Evolutionary conservation across 2,113 vertebrate genomes (phyloP), one percentile per base, ranked within the genome.

Genomic region (Brachypteracias leptosomus): DNA sequence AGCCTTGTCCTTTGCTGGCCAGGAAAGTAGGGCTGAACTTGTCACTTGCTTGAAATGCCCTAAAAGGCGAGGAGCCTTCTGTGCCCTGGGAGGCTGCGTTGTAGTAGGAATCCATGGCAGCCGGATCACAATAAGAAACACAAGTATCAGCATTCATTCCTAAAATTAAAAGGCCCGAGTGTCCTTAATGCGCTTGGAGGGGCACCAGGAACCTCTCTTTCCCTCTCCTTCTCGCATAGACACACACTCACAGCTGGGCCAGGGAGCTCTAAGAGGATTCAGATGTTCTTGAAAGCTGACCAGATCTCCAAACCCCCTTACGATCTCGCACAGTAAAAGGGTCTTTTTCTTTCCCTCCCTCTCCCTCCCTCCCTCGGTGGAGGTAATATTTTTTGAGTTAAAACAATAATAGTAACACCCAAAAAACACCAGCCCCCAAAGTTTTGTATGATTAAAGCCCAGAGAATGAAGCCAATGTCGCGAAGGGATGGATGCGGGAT

Each of bases 91-190:
- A 98, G 96, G 98, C 98, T 95, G 98, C 97, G 97, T 98, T 99
- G 98, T 99, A 99, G 98, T 99, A 99, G 98, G 99, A 98, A 99
- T 99, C 99, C 99, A 99, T 99, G 98, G 99, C 98, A 98, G 99
- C 98, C 97, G 99, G 99, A 92, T 99, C 99, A 98, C 98, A 98
- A 98, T 99, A 99, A 98, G 99, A 99, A 97, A 99, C 98, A 98
- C 99, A 99, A 92, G 99, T 98, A 98, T 99, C 99, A 84, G 98
- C 98, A 98, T 99, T 99, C 99, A 99, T 99, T 98, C 98, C 98
- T 98, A 98, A 98, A 98, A 97, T 97, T 97, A 98, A 98, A 97
- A 97, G 97, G 97, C 97, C 97, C 90, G 94, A 95, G 95, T 92
- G 97, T 96, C 97, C 96, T 96, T 96, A 97, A 94, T 96, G 94